Percentiles rank a stretch among this genome's conserved stretches.
These are phyloP conservation scores for Orycteropus afer DNA, from an alignment of 2,113 vertebrate genomes.

Conservation along the genomic window DNA sequence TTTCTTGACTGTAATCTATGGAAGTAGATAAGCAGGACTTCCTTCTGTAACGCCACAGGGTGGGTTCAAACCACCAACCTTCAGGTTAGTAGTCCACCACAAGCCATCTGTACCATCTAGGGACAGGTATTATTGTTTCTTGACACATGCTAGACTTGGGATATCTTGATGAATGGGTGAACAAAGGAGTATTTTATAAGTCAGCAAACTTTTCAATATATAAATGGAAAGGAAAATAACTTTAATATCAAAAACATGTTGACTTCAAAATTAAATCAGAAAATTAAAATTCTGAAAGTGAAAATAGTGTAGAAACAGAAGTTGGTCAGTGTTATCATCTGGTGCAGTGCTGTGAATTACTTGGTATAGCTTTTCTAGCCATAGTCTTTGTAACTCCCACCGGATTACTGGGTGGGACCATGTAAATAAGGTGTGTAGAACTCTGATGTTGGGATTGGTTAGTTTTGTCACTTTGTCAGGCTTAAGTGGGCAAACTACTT, in stretches of 20 bases:
- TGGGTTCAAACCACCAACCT: background rate
- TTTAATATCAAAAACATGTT: background rate
- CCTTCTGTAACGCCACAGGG: background rate
- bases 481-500: too few relatives aligned
- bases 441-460: too few relatives aligned
- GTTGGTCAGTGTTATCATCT: background rate
- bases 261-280: conserved; percentile 24
- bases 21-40: background rate
- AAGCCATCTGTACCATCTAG: background rate
- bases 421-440: too few relatives aligned
- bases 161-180: background rate
- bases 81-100: background rate
- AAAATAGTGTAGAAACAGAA: conserved; percentile 9
- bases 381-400: too few relatives aligned
- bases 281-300: conserved; percentile 32
- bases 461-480: too few relatives aligned
- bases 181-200: background rate
- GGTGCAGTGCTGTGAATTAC: too few relatives aligned
- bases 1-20: background rate
- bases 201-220: background rate
- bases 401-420: too few relatives aligned
- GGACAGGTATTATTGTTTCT: background rate
- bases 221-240: conserved; percentile 25
- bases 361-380: too few relatives aligned
- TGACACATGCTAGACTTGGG: background rate